Base-by-base conservation (phyloP, 2,113 vertebrate species). In the Oceanites oceanicus region DNA sequence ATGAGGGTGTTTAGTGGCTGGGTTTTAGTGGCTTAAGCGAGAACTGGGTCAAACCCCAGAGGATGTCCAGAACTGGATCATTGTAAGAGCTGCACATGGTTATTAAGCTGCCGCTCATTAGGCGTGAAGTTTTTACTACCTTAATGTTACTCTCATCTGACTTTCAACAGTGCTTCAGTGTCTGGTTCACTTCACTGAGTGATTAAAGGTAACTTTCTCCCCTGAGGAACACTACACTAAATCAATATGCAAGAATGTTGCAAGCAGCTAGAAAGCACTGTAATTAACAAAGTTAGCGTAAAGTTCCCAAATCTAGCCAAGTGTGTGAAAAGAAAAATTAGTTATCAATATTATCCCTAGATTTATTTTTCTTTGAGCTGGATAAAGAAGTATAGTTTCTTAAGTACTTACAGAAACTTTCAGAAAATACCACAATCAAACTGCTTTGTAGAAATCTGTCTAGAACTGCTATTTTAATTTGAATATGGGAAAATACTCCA, bases 241-340 rank as follows among this genome's bases (percentile, higher is more conserved):
- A 96, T 95, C 89, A 78, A 94, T 94, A 67, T 52, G n/a, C 38
- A 59, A 83, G 76, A 88, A 92, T 50, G 62, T 75, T 77, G 66
- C 44, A 70, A 81, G 71, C 50, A 86, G 59, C 74, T 86, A 49
- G 77, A 94, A 90, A 83, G n/a, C 52, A 45, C 36, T 53, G 47
- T 68, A 94, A 94, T 88, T 93, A 95, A 91, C 36, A 83, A 63
- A 93, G 81, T 44, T 92, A 78, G 42, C 42, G 56, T 78, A 2
- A 92, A 80, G 62, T 73, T 92, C 65, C 52, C 42, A 27, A 74
- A 79, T 94, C 42, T 67, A 88, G 67, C 25, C 45, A 83, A 86
- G 58, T 25, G 21, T 63, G n/a, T n/a, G 50, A 88, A 52, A 82
- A 94, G 77, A 82, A 85, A 85, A 92, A 81, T 27, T 55, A 45